Conservation (phyloP, 2,797 vertebrate genomes). For the Xenopus petersii region DNA sequence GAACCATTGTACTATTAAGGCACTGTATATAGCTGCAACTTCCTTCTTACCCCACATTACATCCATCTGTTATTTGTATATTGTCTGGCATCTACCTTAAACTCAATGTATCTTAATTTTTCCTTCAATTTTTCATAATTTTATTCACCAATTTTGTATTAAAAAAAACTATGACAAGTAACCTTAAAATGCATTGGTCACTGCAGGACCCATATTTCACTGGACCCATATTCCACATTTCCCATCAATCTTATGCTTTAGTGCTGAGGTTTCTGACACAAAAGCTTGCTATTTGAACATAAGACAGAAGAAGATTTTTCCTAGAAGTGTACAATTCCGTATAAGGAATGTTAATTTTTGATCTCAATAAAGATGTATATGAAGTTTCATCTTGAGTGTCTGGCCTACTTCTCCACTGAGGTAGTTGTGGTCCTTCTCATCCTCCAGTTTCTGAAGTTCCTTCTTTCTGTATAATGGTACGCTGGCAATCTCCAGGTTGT, state of each 20-base stretch:
- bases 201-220: not conserved
- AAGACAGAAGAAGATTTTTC: slow-evolving; percentile 51
- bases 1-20: too few species aligned
- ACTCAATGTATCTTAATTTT: slow-evolving; percentile 17
- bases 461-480: slow-evolving; percentile 73
- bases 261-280: slow-evolving; percentile 37
- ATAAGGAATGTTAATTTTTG: slow-evolving; percentile 16
- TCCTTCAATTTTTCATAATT: not conserved
- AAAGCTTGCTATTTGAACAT: slow-evolving; percentile 42
- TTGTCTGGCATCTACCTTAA: slow-evolving; percentile 2
- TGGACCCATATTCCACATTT: slow-evolving; percentile 46
- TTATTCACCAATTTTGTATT: slow-evolving; percentile 6
- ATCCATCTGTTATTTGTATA: slow-evolving; percentile 10
- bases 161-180: slow-evolving; percentile 26
- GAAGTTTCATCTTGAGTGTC: slow-evolving; percentile 85
- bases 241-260: slow-evolving; percentile 43
- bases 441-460: slow-evolving; percentile 74
- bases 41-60: not conserved
- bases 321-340: slow-evolving; percentile 37
- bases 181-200: slow-evolving; percentile 36
- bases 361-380: slow-evolving; percentile 82
- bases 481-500: slow-evolving; percentile 84
- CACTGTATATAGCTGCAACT: not conserved
- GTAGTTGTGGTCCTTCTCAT: slow-evolving; percentile 81
- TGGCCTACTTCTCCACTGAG: slow-evolving; percentile 78